These are phyloP conservation scores for Larimichthys polyactis DNA, from an alignment of 2,113 vertebrate genomes.

Conservation along the genomic window DNA sequence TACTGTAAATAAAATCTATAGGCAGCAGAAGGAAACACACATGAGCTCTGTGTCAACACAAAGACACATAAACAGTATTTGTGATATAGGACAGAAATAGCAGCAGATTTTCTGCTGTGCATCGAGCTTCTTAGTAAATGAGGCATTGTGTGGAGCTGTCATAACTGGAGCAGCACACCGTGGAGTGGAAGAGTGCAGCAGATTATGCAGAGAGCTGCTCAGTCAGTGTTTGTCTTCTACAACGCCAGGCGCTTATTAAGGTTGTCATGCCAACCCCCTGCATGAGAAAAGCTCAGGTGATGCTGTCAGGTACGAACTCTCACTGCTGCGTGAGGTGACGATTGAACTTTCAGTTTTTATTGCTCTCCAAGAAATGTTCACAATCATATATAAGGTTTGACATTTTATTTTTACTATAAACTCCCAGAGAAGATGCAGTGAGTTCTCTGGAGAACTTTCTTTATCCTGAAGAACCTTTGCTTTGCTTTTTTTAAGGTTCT, in stretches of 20 bases:
- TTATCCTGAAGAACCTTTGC: no score
- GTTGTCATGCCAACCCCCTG: slow-evolving; percentile 3
- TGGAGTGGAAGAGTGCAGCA: background rate
- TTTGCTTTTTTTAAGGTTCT: no score
- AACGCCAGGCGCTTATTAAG: slow-evolving; percentile 9
- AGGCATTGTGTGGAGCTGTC: slow-evolving; percentile 19
- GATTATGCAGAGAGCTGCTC: background rate
- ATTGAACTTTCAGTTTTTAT: no score
- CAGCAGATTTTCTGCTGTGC: background rate
- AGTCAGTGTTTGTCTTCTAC: background rate
- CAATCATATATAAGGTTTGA: no score
- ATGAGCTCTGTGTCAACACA: background rate
- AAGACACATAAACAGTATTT: background rate
- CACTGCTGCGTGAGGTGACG: background rate
- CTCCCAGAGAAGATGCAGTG: no score
- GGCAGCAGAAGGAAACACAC: background rate
- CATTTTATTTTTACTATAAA: no score
- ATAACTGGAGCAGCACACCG: slow-evolving; percentile 7
- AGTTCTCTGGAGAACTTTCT: no score
- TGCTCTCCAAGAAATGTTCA: no score
- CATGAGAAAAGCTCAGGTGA: background rate
- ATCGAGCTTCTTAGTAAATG: slow-evolving; percentile 6
- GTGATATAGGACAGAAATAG: slow-evolving; percentile 8
- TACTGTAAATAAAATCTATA: background rate
- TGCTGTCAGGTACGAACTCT: background rate